Conservation (phyloP, 2,888 invertebrate genomes). For the Melolontha melolontha region DNA sequence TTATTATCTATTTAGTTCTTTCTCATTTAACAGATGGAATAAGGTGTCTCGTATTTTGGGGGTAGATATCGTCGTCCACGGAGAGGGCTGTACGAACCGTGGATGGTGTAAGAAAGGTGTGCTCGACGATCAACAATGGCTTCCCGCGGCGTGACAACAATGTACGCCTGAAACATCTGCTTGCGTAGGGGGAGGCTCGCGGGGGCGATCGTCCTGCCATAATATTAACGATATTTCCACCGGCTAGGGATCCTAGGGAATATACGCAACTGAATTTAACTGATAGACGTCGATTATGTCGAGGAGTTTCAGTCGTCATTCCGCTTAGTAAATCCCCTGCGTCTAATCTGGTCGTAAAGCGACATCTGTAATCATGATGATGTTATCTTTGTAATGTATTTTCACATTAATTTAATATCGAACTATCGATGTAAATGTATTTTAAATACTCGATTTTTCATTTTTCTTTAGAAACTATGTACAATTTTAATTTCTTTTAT, state of each 20-base stretch:
- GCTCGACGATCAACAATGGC: conserved; percentile 58
- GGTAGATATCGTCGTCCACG: too few relatives aligned
- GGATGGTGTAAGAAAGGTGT: conserved; percentile 57
- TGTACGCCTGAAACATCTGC: conserved; percentile 64
- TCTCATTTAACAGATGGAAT: conserved; percentile 4
- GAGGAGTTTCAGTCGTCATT: neutral
- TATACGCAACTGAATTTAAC: conserved; percentile 1
- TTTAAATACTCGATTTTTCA: too few relatives aligned
- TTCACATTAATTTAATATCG: too few relatives aligned
- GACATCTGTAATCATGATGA: conserved; percentile 6
- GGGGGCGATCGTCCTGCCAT: conserved; percentile 47
- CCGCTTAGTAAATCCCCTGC: neutral
- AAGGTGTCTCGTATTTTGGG: neutral
- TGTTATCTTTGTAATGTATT: neutral
- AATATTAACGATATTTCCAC: conserved; percentile 42
- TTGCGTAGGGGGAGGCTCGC: conserved; percentile 56
- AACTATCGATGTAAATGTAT: too few relatives aligned
- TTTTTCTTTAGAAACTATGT: too few relatives aligned
- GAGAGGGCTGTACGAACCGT: conserved; percentile 31
- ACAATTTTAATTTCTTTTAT: too few relatives aligned
- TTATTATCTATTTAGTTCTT: too few relatives aligned
- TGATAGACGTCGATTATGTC: conserved; percentile 10
- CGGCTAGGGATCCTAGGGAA: conserved; percentile 8
- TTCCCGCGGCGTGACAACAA: conserved; percentile 62
- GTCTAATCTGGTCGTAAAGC: conserved; percentile 1